phyloP scores from a whole-genome alignment of 2,113 vertebrate genomes.

The Herpetotheres cachinnans region DNA sequence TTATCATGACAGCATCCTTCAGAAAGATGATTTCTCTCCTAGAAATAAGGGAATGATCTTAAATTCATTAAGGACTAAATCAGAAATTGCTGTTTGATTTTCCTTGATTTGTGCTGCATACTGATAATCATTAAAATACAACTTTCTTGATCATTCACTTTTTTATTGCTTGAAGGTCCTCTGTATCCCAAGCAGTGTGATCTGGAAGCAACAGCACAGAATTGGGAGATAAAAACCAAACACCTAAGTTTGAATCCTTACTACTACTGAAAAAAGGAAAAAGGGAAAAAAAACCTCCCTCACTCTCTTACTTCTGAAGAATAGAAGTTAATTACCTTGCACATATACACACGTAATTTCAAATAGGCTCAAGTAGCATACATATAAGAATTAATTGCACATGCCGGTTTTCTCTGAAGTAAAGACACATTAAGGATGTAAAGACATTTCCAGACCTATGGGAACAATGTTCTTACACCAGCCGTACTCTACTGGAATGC shows the following conservation, averaged over 20 bases:
- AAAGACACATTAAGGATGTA: conserved; percentile 19
- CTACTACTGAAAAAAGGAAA: background rate
- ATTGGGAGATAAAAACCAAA: background rate
- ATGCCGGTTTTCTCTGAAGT: background rate
- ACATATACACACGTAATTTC: background rate
- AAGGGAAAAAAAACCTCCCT: background rate
- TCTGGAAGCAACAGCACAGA: background rate
- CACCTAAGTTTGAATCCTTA: background rate
- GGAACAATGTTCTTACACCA: background rate
- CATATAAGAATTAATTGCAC: background rate
- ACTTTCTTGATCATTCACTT: background rate
- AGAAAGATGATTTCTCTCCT: background rate
- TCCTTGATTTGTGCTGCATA: background rate
- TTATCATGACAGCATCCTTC: background rate
- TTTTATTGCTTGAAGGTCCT: background rate
- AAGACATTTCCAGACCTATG: background rate
- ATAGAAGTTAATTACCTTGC: background rate
- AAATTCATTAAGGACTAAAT: background rate
- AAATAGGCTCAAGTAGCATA: background rate
- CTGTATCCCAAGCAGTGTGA: background rate
- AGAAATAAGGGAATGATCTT: background rate
- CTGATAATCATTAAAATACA: background rate
- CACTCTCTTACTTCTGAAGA: background rate
- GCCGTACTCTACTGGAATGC: background rate
- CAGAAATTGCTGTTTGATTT: background rate